These are phyloP conservation scores for Salvelinus alpinus DNA, from an alignment of 2,113 vertebrate genomes.

Conservation along the genomic window DNA sequence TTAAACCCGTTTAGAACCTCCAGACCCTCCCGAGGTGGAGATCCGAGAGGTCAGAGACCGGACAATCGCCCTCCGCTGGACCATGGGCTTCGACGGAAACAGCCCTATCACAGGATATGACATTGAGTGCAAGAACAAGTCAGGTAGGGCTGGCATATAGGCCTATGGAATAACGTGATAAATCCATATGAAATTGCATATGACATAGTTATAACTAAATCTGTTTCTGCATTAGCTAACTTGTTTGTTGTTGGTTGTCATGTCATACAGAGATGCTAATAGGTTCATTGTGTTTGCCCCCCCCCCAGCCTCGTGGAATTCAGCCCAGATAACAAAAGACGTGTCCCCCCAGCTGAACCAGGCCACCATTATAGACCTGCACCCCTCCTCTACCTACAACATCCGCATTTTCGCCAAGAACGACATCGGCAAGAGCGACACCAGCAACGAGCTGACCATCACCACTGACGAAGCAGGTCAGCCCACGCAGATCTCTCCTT, in stretches of 20 bases:
- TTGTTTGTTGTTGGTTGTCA: no score
- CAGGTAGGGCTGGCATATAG: slow-evolving; percentile 73
- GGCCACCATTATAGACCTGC: slow-evolving; percentile 98
- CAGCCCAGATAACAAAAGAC: slow-evolving; percentile 98
- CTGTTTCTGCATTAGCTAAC: no score
- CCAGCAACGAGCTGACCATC: slow-evolving; percentile 98
- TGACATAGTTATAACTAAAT: no score
- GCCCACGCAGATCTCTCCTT: slow-evolving; percentile 6
- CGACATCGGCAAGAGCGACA: slow-evolving; percentile 94
- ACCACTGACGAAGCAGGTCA: slow-evolving; percentile 97
- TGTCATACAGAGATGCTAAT: not conserved
- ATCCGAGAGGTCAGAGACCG: slow-evolving; percentile 94
- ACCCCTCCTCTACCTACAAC: slow-evolving; percentile 98
- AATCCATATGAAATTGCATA: no score
- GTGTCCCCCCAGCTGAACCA: slow-evolving; percentile 98
- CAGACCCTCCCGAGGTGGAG: slow-evolving; percentile 94
- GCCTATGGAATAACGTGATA: no score
- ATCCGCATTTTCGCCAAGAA: slow-evolving; percentile 99
- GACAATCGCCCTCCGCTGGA: slow-evolving; percentile 96
- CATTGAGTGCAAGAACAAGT: slow-evolving; percentile 99
- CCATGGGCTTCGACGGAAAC: slow-evolving; percentile 98
- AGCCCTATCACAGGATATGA: slow-evolving; percentile 98
- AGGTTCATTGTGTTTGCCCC: slow-evolving; percentile 16
- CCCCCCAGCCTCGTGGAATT: slow-evolving; percentile 91
- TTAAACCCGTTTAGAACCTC: slow-evolving; percentile 79